Percentiles rank a stretch among this genome's conserved stretches.
Conservation (phyloP, 2,888 invertebrate species). For the Morpho helenor region DNA sequence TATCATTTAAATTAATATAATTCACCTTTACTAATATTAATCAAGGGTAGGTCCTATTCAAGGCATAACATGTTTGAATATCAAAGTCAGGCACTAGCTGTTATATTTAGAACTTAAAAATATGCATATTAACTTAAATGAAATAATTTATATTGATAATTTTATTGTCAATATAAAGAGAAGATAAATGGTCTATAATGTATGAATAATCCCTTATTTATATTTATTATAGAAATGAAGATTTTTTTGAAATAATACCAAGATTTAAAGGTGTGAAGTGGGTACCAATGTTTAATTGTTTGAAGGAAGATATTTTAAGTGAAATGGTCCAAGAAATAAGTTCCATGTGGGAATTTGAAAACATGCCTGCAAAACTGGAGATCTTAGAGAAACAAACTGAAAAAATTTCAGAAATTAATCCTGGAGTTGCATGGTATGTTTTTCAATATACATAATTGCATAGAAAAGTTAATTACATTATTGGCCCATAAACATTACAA, state of each 20-base stretch:
- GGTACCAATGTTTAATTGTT: constrained; percentile 64
- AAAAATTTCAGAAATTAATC: constrained; percentile 50
- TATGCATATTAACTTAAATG: too few species aligned
- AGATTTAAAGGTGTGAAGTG: constrained; percentile 64
- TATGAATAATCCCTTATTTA: too few species aligned
- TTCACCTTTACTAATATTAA: too few species aligned
- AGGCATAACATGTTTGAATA: too few species aligned
- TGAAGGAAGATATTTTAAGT: constrained; percentile 61
- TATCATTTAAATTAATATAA: too few species aligned
- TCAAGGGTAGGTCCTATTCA: too few species aligned
- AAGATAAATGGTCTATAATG: not conserved
- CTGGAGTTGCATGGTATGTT: constrained; percentile 44
- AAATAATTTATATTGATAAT: too few species aligned
- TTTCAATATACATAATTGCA: not conserved
- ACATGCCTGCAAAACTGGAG: constrained; percentile 60
- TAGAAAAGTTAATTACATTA: too few species aligned
- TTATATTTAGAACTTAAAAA: too few species aligned
- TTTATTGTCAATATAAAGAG: not conserved
- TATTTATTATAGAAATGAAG: constrained; percentile 54
- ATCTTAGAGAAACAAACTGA: constrained; percentile 60
- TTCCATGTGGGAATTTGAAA: constrained; percentile 69
- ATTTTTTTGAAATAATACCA: constrained; percentile 64
- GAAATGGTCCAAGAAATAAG: constrained; percentile 65
- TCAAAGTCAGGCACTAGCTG: too few species aligned
- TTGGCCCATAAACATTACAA: too few species aligned